Percentiles rank a stretch among this genome's conserved stretches.
phyloP scores from a whole-genome alignment of 2,113 vertebrate species.

The Rissa tridactyla region DNA sequence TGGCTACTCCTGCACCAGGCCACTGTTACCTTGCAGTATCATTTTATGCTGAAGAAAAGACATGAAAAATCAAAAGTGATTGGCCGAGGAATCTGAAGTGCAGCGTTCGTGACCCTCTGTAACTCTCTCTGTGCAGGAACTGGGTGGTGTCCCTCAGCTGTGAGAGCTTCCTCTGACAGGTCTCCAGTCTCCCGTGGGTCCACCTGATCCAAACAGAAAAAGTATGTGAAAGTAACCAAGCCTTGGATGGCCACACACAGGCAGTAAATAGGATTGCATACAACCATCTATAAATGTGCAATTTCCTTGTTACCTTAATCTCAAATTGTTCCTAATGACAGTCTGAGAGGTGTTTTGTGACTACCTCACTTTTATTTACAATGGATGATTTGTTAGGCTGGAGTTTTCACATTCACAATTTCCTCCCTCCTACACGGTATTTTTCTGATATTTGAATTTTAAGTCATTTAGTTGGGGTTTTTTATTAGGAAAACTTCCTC shows the following conservation, averaged over 20 bases:
- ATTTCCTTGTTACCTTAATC: background rate
- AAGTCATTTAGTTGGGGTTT: background rate
- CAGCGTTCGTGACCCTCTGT: background rate
- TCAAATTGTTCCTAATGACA: background rate
- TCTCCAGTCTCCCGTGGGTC: background rate
- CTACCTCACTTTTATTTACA: background rate
- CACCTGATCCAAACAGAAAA: background rate
- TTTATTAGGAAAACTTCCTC: background rate
- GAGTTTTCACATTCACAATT: background rate
- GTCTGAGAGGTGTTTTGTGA: rapidly evolving
- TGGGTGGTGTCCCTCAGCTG: background rate
- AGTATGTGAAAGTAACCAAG: no score
- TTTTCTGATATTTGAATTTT: background rate
- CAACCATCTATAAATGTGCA: rapidly evolving
- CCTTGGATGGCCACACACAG: background rate
- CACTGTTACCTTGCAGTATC: background rate
- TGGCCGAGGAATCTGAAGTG: background rate
- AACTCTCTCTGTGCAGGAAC: background rate
- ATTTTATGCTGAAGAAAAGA: background rate
- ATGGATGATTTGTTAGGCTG: background rate
- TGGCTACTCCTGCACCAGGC: background rate
- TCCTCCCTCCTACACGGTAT: background rate
- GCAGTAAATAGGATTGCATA: background rate
- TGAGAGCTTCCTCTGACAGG: background rate
- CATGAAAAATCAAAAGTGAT: background rate